phyloP scores from a whole-genome alignment of 2,888 invertebrate species.

The Andrena bucephala region DNA sequence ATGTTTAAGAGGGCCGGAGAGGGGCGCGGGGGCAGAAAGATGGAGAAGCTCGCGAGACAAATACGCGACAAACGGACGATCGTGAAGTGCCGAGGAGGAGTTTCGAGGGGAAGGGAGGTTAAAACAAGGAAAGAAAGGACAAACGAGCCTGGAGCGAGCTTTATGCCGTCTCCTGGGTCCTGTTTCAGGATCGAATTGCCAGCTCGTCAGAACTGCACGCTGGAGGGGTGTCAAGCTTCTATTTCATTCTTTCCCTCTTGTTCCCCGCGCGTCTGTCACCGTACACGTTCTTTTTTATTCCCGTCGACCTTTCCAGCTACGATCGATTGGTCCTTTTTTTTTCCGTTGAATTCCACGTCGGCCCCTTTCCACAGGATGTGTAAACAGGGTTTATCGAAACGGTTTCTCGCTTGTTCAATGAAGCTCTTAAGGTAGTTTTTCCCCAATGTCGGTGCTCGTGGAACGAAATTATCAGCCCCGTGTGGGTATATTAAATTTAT shows the following conservation, averaged over 20 bases:
- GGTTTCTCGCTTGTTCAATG: constrained; percentile 16
- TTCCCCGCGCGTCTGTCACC: constrained; percentile 23
- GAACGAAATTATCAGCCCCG: neutral
- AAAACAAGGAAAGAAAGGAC: constrained; percentile 52
- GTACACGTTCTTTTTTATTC: constrained; percentile 3
- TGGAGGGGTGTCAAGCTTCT: constrained; percentile 50
- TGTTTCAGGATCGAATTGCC: constrained; percentile 75
- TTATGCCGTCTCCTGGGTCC: constrained; percentile 71
- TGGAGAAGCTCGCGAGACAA: constrained; percentile 45
- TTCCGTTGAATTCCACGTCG: neutral
- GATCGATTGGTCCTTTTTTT: constrained; percentile 42
- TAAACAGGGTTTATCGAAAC: constrained; percentile 29
- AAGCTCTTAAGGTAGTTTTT: neutral
- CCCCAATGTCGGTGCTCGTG: neutral
- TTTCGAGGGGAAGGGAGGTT: constrained; percentile 13
- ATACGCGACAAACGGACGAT: constrained; percentile 51
- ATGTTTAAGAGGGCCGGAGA: constrained; percentile 24
- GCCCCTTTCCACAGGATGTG: constrained; percentile 3
- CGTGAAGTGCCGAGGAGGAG: constrained; percentile 29
- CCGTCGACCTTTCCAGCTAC: neutral
- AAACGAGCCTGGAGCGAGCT: constrained; percentile 60
- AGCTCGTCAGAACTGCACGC: constrained; percentile 72
- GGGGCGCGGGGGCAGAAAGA: constrained; percentile 22
- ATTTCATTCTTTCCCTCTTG: constrained; percentile 47
- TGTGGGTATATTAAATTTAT: neutral